These are phyloP conservation scores for Caenorhabditis sulstoni DNA, from an alignment of 2,888 invertebrate genomes.

Conservation along the genomic window DNA sequence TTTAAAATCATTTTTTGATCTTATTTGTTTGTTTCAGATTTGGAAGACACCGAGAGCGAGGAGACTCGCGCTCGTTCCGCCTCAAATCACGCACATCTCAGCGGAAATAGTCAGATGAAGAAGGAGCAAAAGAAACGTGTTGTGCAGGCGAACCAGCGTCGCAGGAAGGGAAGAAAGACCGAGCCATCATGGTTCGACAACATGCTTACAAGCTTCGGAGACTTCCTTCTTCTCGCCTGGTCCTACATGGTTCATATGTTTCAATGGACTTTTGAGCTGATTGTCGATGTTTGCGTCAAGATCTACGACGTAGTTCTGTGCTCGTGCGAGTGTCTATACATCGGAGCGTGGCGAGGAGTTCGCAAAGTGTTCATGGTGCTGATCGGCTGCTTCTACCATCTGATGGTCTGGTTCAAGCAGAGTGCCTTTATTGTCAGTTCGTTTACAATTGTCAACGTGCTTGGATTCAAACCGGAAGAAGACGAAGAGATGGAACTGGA, in stretches of 20 bases:
- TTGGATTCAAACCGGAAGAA: slow-evolving; percentile 4
- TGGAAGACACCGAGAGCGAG: slow-evolving; percentile 43
- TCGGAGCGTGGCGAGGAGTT: slow-evolving; percentile 16
- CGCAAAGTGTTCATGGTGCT: slow-evolving; percentile 1
- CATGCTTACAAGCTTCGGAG: slow-evolving; percentile 7
- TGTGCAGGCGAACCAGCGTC: slow-evolving; percentile 27
- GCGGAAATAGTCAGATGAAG: slow-evolving; percentile 30
- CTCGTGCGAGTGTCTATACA: slow-evolving; percentile 21
- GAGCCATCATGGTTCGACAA: slow-evolving; percentile 41
- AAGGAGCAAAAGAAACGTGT: slow-evolving; percentile 41
- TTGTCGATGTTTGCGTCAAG: slow-evolving; percentile 63
- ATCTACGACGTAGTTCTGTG: slow-evolving; percentile 46
- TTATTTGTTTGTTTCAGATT: slow-evolving; percentile 1
- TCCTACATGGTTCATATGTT: slow-evolving; percentile 18
- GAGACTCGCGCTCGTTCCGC: slow-evolving; percentile 19
- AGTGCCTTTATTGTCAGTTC: background rate
- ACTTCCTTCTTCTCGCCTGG: slow-evolving; percentile 2
- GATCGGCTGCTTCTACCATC: background rate
- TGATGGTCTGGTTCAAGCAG: background rate
- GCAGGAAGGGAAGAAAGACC: slow-evolving; percentile 40
- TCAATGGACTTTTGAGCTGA: slow-evolving; percentile 64
- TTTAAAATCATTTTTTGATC: background rate
- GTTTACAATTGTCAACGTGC: slow-evolving; percentile 19
- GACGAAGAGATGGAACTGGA: slow-evolving; percentile 7
- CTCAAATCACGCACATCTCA: slow-evolving; percentile 26